A percentile compares a stretch with the other conserved stretches of the same genome.
phyloP scores from a whole-genome alignment of 2,113 vertebrate species.

The Carollia perspicillata region DNA sequence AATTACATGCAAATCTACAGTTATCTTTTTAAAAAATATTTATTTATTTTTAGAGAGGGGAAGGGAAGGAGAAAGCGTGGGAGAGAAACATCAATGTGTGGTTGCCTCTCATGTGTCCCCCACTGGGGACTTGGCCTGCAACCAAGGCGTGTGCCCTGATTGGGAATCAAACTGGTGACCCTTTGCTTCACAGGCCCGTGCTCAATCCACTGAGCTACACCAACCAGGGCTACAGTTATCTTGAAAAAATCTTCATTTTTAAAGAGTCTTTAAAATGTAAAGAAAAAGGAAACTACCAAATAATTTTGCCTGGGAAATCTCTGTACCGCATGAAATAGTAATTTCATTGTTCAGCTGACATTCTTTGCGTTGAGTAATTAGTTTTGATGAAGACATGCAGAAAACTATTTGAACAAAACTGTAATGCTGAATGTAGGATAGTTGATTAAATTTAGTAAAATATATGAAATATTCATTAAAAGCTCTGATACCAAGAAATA shows the following conservation, averaged over 20 bases:
- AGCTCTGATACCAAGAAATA: constrained; percentile 10
- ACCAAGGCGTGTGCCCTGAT: too few species aligned
- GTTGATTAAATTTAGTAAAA: constrained; percentile 35
- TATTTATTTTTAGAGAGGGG: too few species aligned
- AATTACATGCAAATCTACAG: background rate
- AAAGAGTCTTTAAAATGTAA: background rate
- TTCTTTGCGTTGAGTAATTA: background rate
- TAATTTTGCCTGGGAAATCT: background rate
- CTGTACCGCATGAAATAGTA: background rate
- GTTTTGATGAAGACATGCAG: constrained; percentile 23
- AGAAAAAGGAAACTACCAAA: background rate
- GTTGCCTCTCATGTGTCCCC: too few species aligned
- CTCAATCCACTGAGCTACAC: too few species aligned
- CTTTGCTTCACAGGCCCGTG: too few species aligned
- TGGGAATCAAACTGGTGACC: too few species aligned
- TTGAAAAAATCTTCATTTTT: constrained; percentile 18
- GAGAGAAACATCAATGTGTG: too few species aligned
- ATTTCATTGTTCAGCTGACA: constrained; percentile 18
- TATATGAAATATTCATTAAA: constrained; percentile 2
- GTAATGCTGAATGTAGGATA: background rate
- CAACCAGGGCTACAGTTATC: background rate
- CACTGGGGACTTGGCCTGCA: too few species aligned
- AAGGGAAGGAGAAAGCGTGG: too few species aligned
- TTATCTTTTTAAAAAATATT: too few species aligned
- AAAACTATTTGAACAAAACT: background rate